Evolutionary conservation across 1,140 invertebrate species (phyloP), one percentile per base, ranked within the genome.

Genomic region (Himalopsyche phryganea): DNA sequence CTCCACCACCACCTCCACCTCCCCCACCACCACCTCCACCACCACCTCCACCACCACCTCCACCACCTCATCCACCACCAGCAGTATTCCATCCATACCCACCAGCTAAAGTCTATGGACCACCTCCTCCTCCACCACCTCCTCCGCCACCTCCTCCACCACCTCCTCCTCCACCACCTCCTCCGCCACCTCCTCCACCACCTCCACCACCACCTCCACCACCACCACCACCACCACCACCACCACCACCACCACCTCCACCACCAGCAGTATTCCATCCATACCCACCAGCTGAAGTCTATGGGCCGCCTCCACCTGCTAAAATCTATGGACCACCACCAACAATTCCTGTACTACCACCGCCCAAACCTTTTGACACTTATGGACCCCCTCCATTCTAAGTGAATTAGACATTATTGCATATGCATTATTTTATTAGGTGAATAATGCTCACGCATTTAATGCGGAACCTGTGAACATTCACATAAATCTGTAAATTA

Each of bases 41-140:
- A 13, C 18, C 17, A 48, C 17, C 23, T 38, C 18, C 18, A n/a
- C 18, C 17, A 20, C 46, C 17, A 20, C 23, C 23, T 3, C 23
- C 23, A 9, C 18, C 17, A 20, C 46, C 17, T 5, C 23, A 3
- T 3, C 23, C 23, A 9, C 56, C 28, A 17, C 38, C 38, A 51
- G 15, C 28, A 15, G 15, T 18, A 18, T 28, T 28, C 23, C 3
- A 18, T 7, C 54, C 6, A 18, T 17, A 33, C 42, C 46, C 33
- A 50, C 38, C 52, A 65, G 11, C 65, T 65, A 1, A 63, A 66
- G 23, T 44, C 68, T n/a, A 50, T 67, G 6, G 67, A 68, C 28
- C 69, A 20, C 54, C 35, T 0, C 45, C 45, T 1, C 45, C 45
- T 11, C 45, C 46, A 5, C 53, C 53, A 28, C 18, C 42, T 9